A percentile compares a stretch with the other conserved stretches of the same genome.
Evolutionary conservation across 2,797 vertebrate species (phyloP).

Genomic region (Taeniopygia guttata): DNA sequence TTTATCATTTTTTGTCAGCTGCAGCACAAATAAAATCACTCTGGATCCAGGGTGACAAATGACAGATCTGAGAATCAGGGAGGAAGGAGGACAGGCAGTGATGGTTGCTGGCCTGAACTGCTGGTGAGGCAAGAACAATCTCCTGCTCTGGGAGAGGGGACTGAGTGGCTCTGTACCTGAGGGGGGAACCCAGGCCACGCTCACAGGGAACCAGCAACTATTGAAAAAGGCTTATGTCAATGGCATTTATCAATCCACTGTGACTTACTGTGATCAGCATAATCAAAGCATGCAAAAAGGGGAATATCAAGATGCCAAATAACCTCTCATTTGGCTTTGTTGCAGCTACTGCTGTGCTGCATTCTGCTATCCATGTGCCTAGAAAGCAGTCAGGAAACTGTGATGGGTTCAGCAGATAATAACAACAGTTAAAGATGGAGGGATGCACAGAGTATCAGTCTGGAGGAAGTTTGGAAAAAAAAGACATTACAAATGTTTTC

Average conservation of each 20-base stretch:
- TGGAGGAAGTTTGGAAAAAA: background rate
- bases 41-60: background rate
- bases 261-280: background rate
- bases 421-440: background rate
- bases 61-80: background rate
- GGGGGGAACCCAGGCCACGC: accelerated
- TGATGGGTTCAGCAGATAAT: background rate
- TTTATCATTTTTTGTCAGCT: background rate
- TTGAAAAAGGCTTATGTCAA: background rate
- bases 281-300: background rate
- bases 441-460: background rate
- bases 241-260: background rate
- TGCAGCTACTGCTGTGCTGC: slow-evolving; percentile 19
- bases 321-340: background rate
- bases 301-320: background rate
- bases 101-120: background rate
- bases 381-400: background rate
- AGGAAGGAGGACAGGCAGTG: background rate
- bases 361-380: background rate
- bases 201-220: background rate
- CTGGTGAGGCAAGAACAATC: background rate
- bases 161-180: accelerated
- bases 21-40: background rate
- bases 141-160: background rate
- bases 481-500: background rate